A percentile compares a stretch with the other conserved stretches of the same genome.
Conservation (phyloP, 2,888 invertebrate species). For the Marronus borbonicus region DNA sequence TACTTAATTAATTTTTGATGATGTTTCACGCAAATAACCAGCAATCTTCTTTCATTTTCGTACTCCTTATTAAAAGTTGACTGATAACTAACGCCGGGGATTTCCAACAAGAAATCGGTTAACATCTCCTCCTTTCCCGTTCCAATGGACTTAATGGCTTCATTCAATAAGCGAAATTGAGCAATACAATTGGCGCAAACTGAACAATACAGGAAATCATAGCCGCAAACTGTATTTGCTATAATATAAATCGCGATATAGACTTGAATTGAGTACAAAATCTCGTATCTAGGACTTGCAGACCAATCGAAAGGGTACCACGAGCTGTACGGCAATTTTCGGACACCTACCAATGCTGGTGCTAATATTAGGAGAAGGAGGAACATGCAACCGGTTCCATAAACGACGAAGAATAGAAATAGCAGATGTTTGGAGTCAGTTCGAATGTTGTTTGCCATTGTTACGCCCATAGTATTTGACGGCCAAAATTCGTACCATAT, state of each 20-base stretch:
- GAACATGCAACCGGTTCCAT: conserved; percentile 52
- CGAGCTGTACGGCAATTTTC: conserved; percentile 52
- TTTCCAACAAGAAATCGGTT: conserved; percentile 35
- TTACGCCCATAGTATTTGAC: conserved; percentile 49
- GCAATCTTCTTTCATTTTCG: conserved; percentile 43
- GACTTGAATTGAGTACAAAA: conserved; percentile 53
- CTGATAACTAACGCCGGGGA: conserved; percentile 43
- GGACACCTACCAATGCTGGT: conserved; percentile 51
- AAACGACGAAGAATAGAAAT: conserved; percentile 45
- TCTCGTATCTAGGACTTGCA: conserved; percentile 53
- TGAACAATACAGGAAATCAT: conserved; percentile 55
- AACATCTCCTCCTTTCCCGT: conserved; percentile 44
- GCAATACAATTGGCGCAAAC: conserved; percentile 53
- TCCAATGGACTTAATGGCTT: conserved; percentile 48
- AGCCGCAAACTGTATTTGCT: conserved; percentile 53
- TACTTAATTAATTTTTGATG: conserved; percentile 55
- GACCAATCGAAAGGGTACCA: conserved; percentile 55
- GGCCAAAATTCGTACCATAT: conserved; percentile 54
- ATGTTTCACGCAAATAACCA: conserved; percentile 53
- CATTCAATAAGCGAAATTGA: conserved; percentile 54
- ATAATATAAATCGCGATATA: conserved; percentile 52
- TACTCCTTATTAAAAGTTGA: conserved; percentile 15
- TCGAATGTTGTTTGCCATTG: conserved; percentile 47
- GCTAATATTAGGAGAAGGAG: conserved; percentile 50
- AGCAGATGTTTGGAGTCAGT: conserved; percentile 47